These are phyloP conservation scores for Scelioninae gen. 1 DNA, from an alignment of 2,888 invertebrate species.

Conservation along the genomic window DNA sequence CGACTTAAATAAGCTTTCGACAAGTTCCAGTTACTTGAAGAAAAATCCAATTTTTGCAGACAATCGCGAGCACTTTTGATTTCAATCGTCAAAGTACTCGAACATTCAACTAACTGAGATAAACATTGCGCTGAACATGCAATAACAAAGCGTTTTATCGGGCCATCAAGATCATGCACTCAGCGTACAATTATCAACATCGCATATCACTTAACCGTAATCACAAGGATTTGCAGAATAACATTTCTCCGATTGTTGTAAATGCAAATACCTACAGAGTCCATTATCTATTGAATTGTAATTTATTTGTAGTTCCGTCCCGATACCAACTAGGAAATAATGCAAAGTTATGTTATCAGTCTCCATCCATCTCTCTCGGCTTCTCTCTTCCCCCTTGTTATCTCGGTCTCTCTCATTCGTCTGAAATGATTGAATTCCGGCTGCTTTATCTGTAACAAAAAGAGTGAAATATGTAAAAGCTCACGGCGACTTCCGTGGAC, in stretches of 20 bases:
- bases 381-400: background rate
- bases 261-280: slow-evolving; percentile 57
- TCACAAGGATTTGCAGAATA: slow-evolving; percentile 49
- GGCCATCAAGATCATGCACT: slow-evolving; percentile 49
- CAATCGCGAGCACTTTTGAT: slow-evolving; percentile 39
- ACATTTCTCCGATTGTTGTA: slow-evolving; percentile 62
- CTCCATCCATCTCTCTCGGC: slow-evolving; percentile 7
- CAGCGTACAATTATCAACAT: slow-evolving; percentile 57
- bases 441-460: slow-evolving; percentile 28
- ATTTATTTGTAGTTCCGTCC: slow-evolving; percentile 55
- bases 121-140: slow-evolving; percentile 44
- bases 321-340: slow-evolving; percentile 47
- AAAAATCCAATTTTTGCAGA: slow-evolving; percentile 11
- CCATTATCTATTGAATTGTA: slow-evolving; percentile 57
- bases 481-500: slow-evolving; percentile 20
- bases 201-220: slow-evolving; percentile 56
- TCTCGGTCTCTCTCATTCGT: slow-evolving; percentile 1
- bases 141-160: slow-evolving; percentile 59
- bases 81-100: slow-evolving; percentile 28
- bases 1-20: slow-evolving; percentile 6
- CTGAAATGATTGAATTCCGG: slow-evolving; percentile 17
- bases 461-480: slow-evolving; percentile 31
- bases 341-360: slow-evolving; percentile 36
- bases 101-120: slow-evolving; percentile 26
- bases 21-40: background rate